Base-by-base conservation (phyloP, 1,140 invertebrate genomes). In the Drosophila grimshawi region DNA sequence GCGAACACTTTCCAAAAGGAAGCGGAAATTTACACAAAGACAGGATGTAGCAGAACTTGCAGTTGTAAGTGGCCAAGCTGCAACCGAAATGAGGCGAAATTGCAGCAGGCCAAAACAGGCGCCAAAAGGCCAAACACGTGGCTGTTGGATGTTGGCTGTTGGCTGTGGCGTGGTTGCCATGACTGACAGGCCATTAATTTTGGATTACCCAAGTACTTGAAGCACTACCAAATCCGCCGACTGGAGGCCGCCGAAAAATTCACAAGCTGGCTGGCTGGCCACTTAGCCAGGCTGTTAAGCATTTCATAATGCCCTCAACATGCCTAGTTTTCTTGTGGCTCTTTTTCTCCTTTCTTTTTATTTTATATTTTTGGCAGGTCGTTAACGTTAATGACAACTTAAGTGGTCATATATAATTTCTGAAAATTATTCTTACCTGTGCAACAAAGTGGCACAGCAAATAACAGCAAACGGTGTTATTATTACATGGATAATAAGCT, bases 321-420 rank as follows among this genome's bases (percentile, higher is more conserved):
- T 63, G 72, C 45, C 56, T 39, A 57, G 33, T 51, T 46, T 57
- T 29, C 53, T 60, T 60, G 75, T 79, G 41, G 48, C 43, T 46
- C 39, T 46, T 53, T 33, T 52, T 55, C 30, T 30, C 51, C 57
- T 45, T 67, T 51, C 63, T 70, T 48, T 66, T 60, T 61, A 19
- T 19, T 19, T 19, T 19, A 19, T 19, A 19, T 43, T 43, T n/a
- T 56, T 43, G 67, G 57, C 59, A 56, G 76, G 80, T 86, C 83
- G 83, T 86, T 86, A 88, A 80, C 83, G 83, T 78, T 86, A 86
- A 86, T 88, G 83, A 88, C 83, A 88, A 80, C 83, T 80, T 86
- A 86, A 86, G 83, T 86, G 83, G 80, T 83, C 83, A 86, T 86
- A 86, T 86, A 86, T 86, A 88, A 86, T 86, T 86, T 88, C 83